Conservation (phyloP, 2,888 invertebrate genomes). For the Rhogogaster chlorosoma region DNA sequence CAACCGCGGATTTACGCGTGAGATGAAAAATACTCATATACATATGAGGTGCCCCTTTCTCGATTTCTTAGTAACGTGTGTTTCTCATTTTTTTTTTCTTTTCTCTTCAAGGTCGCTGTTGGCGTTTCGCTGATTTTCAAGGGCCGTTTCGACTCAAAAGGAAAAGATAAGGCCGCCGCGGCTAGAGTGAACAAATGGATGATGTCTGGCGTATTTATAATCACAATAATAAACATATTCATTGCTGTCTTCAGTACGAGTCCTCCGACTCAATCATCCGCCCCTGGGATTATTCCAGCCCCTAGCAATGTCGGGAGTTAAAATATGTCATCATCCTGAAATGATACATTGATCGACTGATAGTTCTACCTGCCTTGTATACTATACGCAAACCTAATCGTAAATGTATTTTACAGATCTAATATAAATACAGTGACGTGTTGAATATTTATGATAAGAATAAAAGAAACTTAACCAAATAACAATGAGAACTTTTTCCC, state of each 20-base stretch:
- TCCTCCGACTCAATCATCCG: neutral
- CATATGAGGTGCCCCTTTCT: neutral
- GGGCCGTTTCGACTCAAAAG: slow-evolving; percentile 80
- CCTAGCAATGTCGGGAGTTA: too few species aligned
- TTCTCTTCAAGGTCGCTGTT: slow-evolving; percentile 77
- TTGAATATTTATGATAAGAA: neutral
- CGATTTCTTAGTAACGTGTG: neutral
- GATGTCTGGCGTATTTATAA: slow-evolving; percentile 83
- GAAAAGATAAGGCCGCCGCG: slow-evolving; percentile 77
- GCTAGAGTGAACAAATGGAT: slow-evolving; percentile 83
- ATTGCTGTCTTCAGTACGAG: slow-evolving; percentile 82
- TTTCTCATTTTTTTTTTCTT: slow-evolving; percentile 48
- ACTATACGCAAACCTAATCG: neutral
- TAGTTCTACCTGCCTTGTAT: neutral
- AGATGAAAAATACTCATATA: too few species aligned
- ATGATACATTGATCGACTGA: neutral
- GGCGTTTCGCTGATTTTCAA: slow-evolving; percentile 83
- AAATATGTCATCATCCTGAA: neutral
- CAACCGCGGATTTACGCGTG: too few species aligned
- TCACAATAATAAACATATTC: slow-evolving; percentile 85
- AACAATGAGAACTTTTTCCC: neutral
- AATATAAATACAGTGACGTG: too few species aligned
- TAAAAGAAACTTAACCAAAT: neutral
- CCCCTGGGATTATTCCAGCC: neutral
- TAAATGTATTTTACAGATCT: neutral